phyloP scores from a whole-genome alignment of 1,140 invertebrate species.

The Drosophila mayri region DNA sequence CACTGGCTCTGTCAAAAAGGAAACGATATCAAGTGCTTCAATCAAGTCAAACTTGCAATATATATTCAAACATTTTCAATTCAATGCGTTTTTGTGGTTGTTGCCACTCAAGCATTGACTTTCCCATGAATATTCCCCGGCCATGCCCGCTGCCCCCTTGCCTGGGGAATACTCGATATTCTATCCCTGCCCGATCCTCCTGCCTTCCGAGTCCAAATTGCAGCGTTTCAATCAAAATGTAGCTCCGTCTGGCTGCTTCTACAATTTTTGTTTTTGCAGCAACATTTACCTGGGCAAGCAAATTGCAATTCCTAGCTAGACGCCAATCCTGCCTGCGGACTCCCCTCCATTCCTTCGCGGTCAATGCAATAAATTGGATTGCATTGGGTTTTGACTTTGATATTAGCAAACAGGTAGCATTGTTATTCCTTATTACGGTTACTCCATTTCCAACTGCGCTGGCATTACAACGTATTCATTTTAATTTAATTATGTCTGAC shows the following conservation, averaged over 20 bases:
- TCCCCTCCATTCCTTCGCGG: conserved; percentile 51
- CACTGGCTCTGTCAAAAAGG: conserved; percentile 62
- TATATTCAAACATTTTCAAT: conserved; percentile 83
- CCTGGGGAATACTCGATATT: not conserved
- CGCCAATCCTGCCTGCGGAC: conserved; percentile 28
- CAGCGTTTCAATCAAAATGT: conserved; percentile 73
- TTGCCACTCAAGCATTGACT: conserved; percentile 73
- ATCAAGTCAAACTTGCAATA: conserved; percentile 82
- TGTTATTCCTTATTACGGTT: conserved; percentile 47
- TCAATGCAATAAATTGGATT: conserved; percentile 80
- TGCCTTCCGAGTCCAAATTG: conserved; percentile 41
- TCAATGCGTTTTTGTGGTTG: conserved; percentile 81
- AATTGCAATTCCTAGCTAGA: conserved; percentile 64
- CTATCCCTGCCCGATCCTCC: conserved; percentile 5
- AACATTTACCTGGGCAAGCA: conserved; percentile 71
- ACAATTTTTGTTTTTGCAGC: conserved; percentile 54
- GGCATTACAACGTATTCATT: conserved; percentile 59
- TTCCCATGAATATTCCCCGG: conserved; percentile 74
- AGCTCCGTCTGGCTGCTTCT: conserved; percentile 47
- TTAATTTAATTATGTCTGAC: conserved; percentile 56
- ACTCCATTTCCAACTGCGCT: conserved; percentile 47
- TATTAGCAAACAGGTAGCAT: conserved; percentile 30
- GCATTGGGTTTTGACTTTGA: conserved; percentile 55
- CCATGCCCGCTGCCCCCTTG: not conserved
- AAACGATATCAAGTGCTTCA: conserved; percentile 80